Percentiles rank a stretch among this genome's conserved stretches.
Evolutionary conservation across 2,888 invertebrate genomes (phyloP).

Genomic region (Ormyrus thymus): DNA sequence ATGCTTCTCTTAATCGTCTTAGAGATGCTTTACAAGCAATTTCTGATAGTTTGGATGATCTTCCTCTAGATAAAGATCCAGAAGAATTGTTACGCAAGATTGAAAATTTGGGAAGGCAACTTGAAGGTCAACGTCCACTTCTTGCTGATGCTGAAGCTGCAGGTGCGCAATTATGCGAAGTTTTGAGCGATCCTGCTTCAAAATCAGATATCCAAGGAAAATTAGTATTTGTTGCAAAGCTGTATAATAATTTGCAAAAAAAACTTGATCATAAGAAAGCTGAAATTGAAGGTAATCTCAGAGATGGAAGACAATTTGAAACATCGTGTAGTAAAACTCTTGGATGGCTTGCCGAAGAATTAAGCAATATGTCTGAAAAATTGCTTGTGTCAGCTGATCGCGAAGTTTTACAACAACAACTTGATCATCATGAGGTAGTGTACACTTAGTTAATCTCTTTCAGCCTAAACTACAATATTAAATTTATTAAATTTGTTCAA

Average conservation of each 20-base stretch:
- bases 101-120: slow-evolving; percentile 89
- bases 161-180: slow-evolving; percentile 90
- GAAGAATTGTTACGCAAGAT: slow-evolving; percentile 92
- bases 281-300: slow-evolving; percentile 89
- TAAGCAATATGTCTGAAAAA: slow-evolving; percentile 85
- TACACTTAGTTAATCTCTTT: too few species aligned
- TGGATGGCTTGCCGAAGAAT: slow-evolving; percentile 91
- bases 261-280: slow-evolving; percentile 93
- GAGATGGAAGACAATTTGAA: slow-evolving; percentile 93
- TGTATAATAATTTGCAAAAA: slow-evolving; percentile 91
- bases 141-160: slow-evolving; percentile 92
- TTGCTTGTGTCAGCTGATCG: slow-evolving; percentile 91
- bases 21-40: slow-evolving; percentile 92
- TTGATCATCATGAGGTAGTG: slow-evolving; percentile 86
- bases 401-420: slow-evolving; percentile 88
- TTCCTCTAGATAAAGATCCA: slow-evolving; percentile 87
- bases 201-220: slow-evolving; percentile 93
- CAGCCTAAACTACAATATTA: too few species aligned
- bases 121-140: slow-evolving; percentile 91
- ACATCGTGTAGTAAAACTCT: slow-evolving; percentile 91
- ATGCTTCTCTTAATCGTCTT: slow-evolving; percentile 88
- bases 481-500: too few species aligned
- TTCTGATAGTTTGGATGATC: slow-evolving; percentile 89
- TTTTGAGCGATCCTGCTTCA: slow-evolving; percentile 92
- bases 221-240: slow-evolving; percentile 88